Evolutionary conservation across 1,140 invertebrate genomes (phyloP).

Genomic region (Drosophila murphyi): DNA sequence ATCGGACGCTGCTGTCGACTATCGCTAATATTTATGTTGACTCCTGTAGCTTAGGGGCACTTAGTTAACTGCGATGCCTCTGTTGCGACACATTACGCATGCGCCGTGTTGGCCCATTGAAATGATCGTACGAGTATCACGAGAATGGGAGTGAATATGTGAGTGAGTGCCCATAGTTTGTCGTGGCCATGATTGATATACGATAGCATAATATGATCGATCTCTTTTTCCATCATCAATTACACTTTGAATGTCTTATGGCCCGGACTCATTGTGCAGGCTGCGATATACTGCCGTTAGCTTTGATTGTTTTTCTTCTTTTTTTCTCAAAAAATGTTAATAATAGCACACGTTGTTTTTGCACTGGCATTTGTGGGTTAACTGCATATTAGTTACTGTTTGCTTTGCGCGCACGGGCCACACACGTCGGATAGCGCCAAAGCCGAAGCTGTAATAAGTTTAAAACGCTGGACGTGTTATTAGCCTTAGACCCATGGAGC

Average conservation of each 20-base stretch:
- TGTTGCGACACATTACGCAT: conserved; percentile 80
- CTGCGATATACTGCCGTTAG: conserved; percentile 58
- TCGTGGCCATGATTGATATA: conserved; percentile 80
- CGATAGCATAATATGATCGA: conserved; percentile 79
- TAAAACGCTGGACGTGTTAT: conserved; percentile 48
- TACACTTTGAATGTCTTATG: conserved; percentile 75
- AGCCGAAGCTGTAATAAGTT: conserved; percentile 32
- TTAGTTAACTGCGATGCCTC: conserved; percentile 59
- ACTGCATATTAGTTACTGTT: conserved; percentile 79
- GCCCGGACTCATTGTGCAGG: conserved; percentile 64
- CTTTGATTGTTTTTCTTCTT: conserved; percentile 59
- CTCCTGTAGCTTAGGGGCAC: conserved; percentile 63
- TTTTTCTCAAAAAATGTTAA: conserved; percentile 54
- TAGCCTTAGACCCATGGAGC: conserved; percentile 44
- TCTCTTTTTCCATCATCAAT: conserved; percentile 83
- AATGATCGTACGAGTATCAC: conserved; percentile 10
- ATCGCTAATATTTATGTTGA: conserved; percentile 62
- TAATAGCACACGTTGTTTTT: conserved; percentile 74
- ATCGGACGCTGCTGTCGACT: conserved; percentile 1
- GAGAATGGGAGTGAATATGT: conserved; percentile 1
- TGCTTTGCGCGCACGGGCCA: conserved; percentile 53
- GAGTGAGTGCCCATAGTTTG: conserved; percentile 64
- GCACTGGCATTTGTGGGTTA: conserved; percentile 76
- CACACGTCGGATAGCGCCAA: conserved; percentile 31
- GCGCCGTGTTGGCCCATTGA: conserved; percentile 54